Percentiles rank a stretch among this genome's conserved stretches.
Evolutionary conservation across 2,797 vertebrate genomes (phyloP).

Genomic region (Coracias cyanogaster): DNA sequence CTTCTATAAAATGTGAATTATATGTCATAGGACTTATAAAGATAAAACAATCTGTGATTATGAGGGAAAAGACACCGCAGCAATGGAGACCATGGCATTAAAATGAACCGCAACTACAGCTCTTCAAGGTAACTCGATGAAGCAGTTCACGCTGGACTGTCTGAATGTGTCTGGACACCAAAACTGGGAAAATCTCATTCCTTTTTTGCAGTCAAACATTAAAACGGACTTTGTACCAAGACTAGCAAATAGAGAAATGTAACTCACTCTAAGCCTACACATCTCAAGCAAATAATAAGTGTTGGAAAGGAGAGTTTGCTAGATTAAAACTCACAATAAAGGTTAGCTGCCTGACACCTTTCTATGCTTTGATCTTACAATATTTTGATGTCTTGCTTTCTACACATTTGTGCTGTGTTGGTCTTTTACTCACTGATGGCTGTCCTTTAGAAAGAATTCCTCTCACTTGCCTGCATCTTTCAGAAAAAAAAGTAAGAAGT

Average conservation of each 20-base stretch:
- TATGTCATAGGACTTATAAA: neutral
- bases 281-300: neutral
- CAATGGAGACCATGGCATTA: neutral
- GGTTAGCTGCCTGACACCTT: neutral
- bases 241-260: neutral
- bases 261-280: neutral
- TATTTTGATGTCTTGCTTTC: conserved; percentile 6
- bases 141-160: neutral
- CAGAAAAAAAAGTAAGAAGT: neutral
- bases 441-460: neutral
- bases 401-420: neutral
- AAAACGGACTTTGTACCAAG: neutral
- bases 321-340: neutral
- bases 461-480: neutral
- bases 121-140: neutral
- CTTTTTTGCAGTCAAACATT: neutral
- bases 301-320: neutral
- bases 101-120: neutral
- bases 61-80: neutral
- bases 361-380: neutral
- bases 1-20: neutral
- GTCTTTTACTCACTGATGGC: neutral
- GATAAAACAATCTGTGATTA: neutral
- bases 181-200: neutral
- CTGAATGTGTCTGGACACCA: neutral